Conservation (phyloP, 2,888 invertebrate genomes). For the Chaetogeoica ovagalla region DNA sequence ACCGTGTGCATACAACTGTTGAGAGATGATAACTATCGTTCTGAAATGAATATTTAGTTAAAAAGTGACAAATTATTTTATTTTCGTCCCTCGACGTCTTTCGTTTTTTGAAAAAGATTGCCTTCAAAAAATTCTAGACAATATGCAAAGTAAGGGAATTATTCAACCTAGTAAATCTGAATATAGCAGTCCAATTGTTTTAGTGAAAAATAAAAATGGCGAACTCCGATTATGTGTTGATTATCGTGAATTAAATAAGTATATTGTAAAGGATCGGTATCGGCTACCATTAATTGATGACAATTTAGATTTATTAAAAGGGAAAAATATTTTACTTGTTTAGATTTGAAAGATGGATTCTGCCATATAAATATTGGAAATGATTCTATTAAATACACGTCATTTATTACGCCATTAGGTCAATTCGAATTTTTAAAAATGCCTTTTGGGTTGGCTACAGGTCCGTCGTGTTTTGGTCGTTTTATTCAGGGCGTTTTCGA, state of each 20-base stretch:
- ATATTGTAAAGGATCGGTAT: constrained; percentile 2
- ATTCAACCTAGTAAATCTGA: background rate
- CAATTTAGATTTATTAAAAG: constrained; percentile 4
- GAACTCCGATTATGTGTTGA: background rate
- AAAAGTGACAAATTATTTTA: too few species aligned
- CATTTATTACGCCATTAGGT: background rate
- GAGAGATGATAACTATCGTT: too few species aligned
- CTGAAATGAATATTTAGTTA: too few species aligned
- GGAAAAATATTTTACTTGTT: background rate
- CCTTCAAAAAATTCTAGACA: background rate
- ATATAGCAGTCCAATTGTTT: constrained; percentile 6
- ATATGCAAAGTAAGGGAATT: background rate
- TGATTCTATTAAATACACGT: constrained; percentile 9
- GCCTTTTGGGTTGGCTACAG: constrained; percentile 7
- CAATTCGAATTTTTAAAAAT: constrained; percentile 2
- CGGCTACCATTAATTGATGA: constrained; percentile 3
- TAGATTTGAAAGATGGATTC: constrained; percentile 2
- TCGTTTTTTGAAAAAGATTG: too few species aligned
- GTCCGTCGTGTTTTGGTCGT: constrained; percentile 50
- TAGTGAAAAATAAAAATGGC: background rate
- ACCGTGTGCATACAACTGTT: too few species aligned
- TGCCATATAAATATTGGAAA: background rate
- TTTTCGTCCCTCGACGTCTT: too few species aligned
- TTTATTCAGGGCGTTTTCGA: constrained; percentile 58
- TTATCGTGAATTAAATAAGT: constrained; percentile 2